Base-by-base conservation (phyloP, 1,140 invertebrate species). In the Drosophila tsacasi region DNA sequence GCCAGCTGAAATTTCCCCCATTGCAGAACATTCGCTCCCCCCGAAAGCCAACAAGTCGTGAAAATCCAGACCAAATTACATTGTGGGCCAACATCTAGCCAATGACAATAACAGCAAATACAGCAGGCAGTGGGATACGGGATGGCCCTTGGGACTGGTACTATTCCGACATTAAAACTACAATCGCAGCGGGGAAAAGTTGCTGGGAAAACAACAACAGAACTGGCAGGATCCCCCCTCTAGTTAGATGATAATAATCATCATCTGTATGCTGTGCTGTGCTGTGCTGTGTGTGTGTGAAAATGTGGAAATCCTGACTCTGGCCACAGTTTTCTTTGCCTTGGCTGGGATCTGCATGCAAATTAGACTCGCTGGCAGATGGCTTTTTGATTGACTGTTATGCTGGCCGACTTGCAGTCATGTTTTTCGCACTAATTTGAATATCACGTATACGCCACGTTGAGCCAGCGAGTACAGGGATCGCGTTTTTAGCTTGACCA, bases 351-450 rank as follows among this genome's bases (percentile, higher is more conserved):
- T 84, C 69, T 75, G 65, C 65, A 89, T 89, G 84, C 81, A 89
- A 90, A 89, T 89, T 89, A 83, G 67, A 49, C 78, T 63, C 52
- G 54, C 12, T 21, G 46, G 77, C 78, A 90, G 84, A 89, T 89
- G 81, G 69, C 64, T 90, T 89, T 90, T 84, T 90, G 84, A 89
- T 90, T 89, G 81, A 75, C 67, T 76, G 76, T 68, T 75, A 59
- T 76, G 64, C n/a, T 59, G 67, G 73, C 67, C 61, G 58, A 60
- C 79, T 71, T 44, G 23, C 67, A 61, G 71, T 46, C 69, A 42
- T 60, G 35, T 40, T 50, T 42, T 17, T 27, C 21, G 23, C 47
- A 52, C 66, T 72, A 49, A 60, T 71, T 71, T 60, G 23, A 71
- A 58, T 76, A 76, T 77, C 47, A 76, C 57, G 75, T 68, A 77